phyloP scores from a whole-genome alignment of 2,888 invertebrate genomes.

The Melipona beecheii region DNA sequence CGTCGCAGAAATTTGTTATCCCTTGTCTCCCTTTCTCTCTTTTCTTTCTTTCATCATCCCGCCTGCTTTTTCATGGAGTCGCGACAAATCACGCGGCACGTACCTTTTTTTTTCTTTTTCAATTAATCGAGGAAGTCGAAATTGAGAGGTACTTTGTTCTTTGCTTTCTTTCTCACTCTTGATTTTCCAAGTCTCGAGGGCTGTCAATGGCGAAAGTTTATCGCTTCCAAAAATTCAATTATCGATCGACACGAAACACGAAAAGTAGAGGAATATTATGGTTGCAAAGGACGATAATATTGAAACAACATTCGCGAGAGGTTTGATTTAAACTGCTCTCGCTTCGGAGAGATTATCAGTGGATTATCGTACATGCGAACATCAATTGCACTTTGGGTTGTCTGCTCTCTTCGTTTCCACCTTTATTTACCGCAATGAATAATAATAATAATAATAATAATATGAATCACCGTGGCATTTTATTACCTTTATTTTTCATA shows the following conservation, averaged over 20 bases:
- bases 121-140: neutral
- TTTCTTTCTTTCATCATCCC: no score
- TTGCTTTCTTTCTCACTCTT: accelerated
- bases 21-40: neutral
- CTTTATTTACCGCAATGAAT: neutral
- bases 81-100: neutral
- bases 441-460: neutral
- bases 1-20: conserved; percentile 22
- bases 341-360: no score
- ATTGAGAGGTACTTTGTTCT: neutral
- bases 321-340: neutral
- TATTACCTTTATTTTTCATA: neutral
- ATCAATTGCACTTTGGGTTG: neutral
- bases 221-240: neutral
- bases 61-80: neutral
- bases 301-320: neutral
- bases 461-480: neutral
- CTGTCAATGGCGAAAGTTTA: neutral
- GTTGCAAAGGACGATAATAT: neutral
- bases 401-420: neutral
- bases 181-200: neutral
- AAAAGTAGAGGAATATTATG: neutral
- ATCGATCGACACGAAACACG: neutral
- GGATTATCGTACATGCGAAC: neutral
- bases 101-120: no score